Base-by-base conservation (phyloP, 2,888 invertebrate species). In the Artemia sinica region DNA sequence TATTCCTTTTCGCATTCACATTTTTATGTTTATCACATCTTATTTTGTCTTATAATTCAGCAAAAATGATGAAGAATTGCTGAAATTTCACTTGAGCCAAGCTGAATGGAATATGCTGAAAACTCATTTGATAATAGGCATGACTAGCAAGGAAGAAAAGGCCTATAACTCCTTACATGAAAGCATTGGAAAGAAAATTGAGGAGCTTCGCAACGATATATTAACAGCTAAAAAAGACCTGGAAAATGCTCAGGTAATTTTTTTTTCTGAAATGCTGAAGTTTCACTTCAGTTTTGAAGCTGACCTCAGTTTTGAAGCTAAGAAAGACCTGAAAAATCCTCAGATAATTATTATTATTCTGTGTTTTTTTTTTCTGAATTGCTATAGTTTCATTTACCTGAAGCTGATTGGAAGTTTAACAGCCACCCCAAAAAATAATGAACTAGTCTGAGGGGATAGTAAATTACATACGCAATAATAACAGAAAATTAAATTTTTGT, bases 31-130 rank as follows among this genome's bases (percentile, higher is more conserved):
- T 63, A 51, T 11, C 13, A n/a, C 63, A 7, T 49, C 63, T 28
- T 41, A 13, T 8, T 66, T 18, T 13, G 14, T 65, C 7, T 66
- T 28, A 8, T 41, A 14, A n/a, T 63, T 49, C 18, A 65, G 65
- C 13, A 65, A 65, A 28, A 65, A 65, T 66, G 68, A 68, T 66
- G 41, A 18, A 50, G 52, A 68, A 50, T 48, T 50, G 41, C 52
- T 48, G 8, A 68, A 69, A 28, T 58, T 58, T 28, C 63, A 58
- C n/a, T 18, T 58, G 28, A 58, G 63, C 63, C 63, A 58, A 10
- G 63, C 63, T 58, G 63, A 58, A 28, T 28, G n/a, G n/a, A 58
- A 28, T 10, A 58, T 58, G 63, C 11, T 58, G 28, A 58, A 58
- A 58, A 58, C 63, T 28, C 63, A 58, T 58, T 58, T 58, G 10